These are phyloP conservation scores for Cryptoblepharus egeriae DNA, from an alignment of 2,797 vertebrate genomes.

Conservation along the genomic window DNA sequence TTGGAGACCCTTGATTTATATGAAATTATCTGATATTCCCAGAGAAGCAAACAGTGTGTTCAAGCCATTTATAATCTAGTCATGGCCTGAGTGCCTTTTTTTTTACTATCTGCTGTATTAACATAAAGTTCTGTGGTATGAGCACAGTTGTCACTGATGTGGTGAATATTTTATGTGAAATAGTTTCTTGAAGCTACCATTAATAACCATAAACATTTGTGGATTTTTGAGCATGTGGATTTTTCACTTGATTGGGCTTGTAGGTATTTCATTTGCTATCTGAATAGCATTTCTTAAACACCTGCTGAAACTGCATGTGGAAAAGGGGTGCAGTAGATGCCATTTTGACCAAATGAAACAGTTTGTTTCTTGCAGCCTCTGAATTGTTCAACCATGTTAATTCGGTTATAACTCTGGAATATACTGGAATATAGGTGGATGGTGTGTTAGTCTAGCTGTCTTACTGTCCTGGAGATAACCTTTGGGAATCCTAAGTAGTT, in stretches of 20 bases:
- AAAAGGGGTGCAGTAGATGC: conserved; percentile 12
- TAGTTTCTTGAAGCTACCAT: not conserved
- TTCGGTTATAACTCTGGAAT: not conserved
- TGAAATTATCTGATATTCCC: not conserved
- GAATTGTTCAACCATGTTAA: conserved; percentile 14
- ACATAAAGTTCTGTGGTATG: not conserved
- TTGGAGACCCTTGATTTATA: too few species aligned
- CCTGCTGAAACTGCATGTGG: not conserved
- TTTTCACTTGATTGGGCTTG: conserved; percentile 1
- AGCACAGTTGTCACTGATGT: not conserved
- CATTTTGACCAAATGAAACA: conserved; percentile 32
- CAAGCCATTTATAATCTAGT: not conserved
- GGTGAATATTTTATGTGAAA: not conserved
- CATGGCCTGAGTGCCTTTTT: not conserved
- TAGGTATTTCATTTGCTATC: not conserved
- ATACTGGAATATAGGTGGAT: not conserved
- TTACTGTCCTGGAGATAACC: not conserved
- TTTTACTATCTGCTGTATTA: not conserved
- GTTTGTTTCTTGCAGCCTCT: conserved; percentile 10
- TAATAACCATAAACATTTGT: not conserved
- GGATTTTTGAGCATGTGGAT: not conserved
- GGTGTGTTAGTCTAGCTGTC: too few species aligned
- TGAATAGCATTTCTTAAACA: conserved; percentile 7
- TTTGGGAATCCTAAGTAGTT: not conserved
- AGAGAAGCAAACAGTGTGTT: not conserved